These are phyloP conservation scores for Polypterus senegalus DNA, from an alignment of 2,113 vertebrate species.

Conservation along the genomic window DNA sequence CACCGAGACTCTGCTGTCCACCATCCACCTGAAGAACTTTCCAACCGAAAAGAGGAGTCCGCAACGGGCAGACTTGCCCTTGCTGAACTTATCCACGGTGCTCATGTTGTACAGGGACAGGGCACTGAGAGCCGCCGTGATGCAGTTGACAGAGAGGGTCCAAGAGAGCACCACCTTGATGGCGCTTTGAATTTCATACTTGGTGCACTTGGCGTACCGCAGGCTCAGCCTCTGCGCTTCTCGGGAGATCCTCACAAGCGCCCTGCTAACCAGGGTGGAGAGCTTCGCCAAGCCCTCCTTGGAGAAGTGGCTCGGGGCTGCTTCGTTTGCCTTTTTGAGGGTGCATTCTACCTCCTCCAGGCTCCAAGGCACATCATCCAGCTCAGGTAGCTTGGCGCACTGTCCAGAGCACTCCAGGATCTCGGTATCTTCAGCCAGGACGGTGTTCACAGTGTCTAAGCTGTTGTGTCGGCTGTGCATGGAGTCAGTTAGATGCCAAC, in stretches of 20 bases:
- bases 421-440: slow-evolving; percentile 91
- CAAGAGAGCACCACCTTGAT: slow-evolving; percentile 80
- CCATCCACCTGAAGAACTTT: slow-evolving; percentile 95
- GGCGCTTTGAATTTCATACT: slow-evolving; percentile 89
- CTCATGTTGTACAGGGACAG: slow-evolving; percentile 91
- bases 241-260: slow-evolving; percentile 72
- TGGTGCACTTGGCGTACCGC: slow-evolving; percentile 90
- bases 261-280: slow-evolving; percentile 74
- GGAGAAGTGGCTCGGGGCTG: slow-evolving; percentile 42
- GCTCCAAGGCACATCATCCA: slow-evolving; percentile 95
- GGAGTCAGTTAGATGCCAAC: slow-evolving; percentile 90
- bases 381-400: slow-evolving; percentile 91
- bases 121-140: slow-evolving; percentile 73
- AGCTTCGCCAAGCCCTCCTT: slow-evolving; percentile 73
- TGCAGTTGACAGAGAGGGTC: slow-evolving; percentile 71
- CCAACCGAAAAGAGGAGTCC: slow-evolving; percentile 86
- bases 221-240: slow-evolving; percentile 88
- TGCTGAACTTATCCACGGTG: slow-evolving; percentile 85
- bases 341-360: slow-evolving; percentile 80
- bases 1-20: slow-evolving; percentile 79
- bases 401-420: slow-evolving; percentile 90
- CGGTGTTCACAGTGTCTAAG: slow-evolving; percentile 93
- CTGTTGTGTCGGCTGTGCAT: slow-evolving; percentile 97
- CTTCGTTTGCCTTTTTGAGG: slow-evolving; percentile 60
- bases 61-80: slow-evolving; percentile 80